Base-by-base conservation (phyloP, 2,113 vertebrate genomes). In the Gobio gobio region DNA sequence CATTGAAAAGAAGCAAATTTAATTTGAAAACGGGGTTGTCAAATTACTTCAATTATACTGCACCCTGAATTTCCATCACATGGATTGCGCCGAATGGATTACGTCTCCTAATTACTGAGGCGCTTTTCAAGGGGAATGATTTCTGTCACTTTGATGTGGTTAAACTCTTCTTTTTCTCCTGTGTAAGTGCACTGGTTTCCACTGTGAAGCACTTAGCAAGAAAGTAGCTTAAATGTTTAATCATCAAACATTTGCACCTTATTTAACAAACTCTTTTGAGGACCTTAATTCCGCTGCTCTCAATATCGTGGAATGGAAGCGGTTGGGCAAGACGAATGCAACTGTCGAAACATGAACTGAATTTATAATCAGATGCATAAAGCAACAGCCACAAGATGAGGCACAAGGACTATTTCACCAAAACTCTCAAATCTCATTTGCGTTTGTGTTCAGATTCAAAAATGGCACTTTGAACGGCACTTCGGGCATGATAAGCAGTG, bases 361-460 rank as follows among this genome's bases (percentile, higher is more conserved):
- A 91, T 89, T 91, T 90, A 87, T 89, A 88, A 90, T 91, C 36
- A 68, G 75, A 5, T 10, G 12, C 4, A 20, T 84, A 64, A 61
- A 45, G 24, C 74, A 54, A 72, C 68, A 43, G n/a, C 12, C 6
- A 3, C 64, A 12, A 43, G 66, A 36, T 1, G 29, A 66, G 29
- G 64, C 29, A 20, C 64, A 36, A 66, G 16, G 64, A 70, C 22
- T 43, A 72, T 43, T 72, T n/a, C 36, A 0, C 33, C 66, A 43
- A 70, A 70, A 2, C 18, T 22, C 18, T 22, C 18, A 70, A 70
- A 70, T 70, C 18, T 22, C 18, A 33, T 64, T 29, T 1, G 5
- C 63, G 10, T 36, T 36, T 70, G 33, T 40, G 33, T 70, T 70
- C 9, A 2, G 66, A 40, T 70, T 70, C 2, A 70, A 70, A 43